Percentiles rank a stretch among this genome's conserved stretches.
These are phyloP conservation scores for Arnoldichthys spilopterus DNA, from an alignment of 2,797 vertebrate species.

Conservation along the genomic window DNA sequence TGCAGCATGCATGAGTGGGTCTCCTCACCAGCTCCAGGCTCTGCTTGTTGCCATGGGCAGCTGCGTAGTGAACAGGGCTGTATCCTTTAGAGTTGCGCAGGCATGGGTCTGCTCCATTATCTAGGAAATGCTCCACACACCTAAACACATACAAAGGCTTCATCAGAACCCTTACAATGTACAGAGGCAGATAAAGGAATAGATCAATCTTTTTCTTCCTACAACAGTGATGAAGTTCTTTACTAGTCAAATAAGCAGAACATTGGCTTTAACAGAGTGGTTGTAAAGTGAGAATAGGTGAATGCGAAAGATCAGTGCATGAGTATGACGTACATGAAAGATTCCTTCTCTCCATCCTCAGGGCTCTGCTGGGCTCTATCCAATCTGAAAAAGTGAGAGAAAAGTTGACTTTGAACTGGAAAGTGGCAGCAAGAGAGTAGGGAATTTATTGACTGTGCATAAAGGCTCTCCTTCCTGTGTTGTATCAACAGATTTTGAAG, in stretches of 20 bases:
- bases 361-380: slow-evolving; percentile 77
- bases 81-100: slow-evolving; percentile 96
- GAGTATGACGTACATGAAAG: slow-evolving; percentile 90
- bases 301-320: neutral
- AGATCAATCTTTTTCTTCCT: neutral
- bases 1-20: neutral
- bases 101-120: slow-evolving; percentile 95
- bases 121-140: slow-evolving; percentile 96
- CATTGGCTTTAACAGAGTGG: too few species aligned
- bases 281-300: too few species aligned
- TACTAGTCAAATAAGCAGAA: too few species aligned
- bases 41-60: slow-evolving; percentile 96
- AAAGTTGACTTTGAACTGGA: too few species aligned
- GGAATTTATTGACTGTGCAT: too few species aligned
- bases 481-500: too few species aligned
- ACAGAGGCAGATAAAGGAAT: neutral
- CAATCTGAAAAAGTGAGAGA: slow-evolving; percentile 70
- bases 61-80: slow-evolving; percentile 97
- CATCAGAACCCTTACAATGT: neutral
- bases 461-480: too few species aligned
- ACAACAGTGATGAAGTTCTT: neutral
- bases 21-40: slow-evolving; percentile 93
- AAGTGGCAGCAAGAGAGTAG: too few species aligned
- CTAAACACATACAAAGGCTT: slow-evolving; percentile 63
- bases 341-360: slow-evolving; percentile 89